These are phyloP conservation scores for Albula goreensis DNA, from an alignment of 2,113 vertebrate genomes.

Conservation along the genomic window DNA sequence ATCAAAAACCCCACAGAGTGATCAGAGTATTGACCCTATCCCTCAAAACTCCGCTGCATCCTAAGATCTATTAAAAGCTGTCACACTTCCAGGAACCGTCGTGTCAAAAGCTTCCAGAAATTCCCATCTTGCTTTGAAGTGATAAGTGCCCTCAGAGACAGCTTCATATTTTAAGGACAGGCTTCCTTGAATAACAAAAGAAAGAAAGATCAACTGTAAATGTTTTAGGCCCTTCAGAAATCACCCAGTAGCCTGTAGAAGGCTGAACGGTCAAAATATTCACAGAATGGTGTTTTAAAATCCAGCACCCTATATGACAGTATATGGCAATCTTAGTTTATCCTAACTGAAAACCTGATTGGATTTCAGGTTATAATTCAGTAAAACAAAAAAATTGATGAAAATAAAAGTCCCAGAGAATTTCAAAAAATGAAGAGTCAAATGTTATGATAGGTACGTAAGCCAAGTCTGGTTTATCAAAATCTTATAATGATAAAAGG, in stretches of 20 bases:
- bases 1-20: not conserved
- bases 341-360: not conserved
- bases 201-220: not conserved
- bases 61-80: not conserved
- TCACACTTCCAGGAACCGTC: not conserved
- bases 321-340: not conserved
- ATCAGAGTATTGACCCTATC: not conserved
- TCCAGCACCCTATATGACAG: not conserved
- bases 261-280: not conserved
- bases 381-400: not conserved
- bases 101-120: constrained; percentile 10
- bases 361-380: not conserved
- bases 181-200: not conserved
- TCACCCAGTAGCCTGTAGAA: not conserved
- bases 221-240: not conserved
- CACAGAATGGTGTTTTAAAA: not conserved
- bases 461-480: not conserved
- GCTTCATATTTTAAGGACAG: not conserved
- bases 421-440: not conserved
- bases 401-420: not conserved
- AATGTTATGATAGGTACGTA: not conserved
- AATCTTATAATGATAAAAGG: not conserved
- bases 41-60: constrained; percentile 11
- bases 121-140: constrained; percentile 16
- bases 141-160: not conserved